These are phyloP conservation scores for Amblyornis subalaris DNA, from an alignment of 2,113 vertebrate genomes.

Conservation along the genomic window DNA sequence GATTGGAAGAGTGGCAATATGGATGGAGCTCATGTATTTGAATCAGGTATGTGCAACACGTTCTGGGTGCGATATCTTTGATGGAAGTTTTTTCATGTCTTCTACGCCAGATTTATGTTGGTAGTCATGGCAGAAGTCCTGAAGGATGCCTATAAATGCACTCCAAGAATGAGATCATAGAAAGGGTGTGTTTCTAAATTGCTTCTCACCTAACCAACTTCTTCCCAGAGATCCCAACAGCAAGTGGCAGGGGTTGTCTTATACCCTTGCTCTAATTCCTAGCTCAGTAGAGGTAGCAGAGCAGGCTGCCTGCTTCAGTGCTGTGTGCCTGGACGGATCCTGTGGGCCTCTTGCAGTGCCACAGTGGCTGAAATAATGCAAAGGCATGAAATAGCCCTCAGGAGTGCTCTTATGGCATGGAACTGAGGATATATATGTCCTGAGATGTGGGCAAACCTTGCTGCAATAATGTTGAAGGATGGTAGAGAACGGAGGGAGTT, in stretches of 20 bases:
- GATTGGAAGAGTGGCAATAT: not conserved
- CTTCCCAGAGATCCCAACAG: not conserved
- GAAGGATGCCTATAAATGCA: not conserved
- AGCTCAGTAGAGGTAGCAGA: not conserved
- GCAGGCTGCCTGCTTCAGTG: not conserved
- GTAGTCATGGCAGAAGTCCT: not conserved
- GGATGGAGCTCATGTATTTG: not conserved
- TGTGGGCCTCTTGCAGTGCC: not conserved
- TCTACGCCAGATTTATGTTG: not conserved
- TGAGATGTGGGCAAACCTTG: not conserved
- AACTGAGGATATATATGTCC: not conserved
- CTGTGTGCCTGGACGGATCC: not conserved
- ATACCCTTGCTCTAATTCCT: not conserved
- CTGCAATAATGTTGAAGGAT: not conserved
- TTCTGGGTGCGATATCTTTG: not conserved
- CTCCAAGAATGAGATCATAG: not conserved
- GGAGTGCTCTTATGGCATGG: not conserved
- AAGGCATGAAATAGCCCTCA: not conserved
- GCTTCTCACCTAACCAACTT: not conserved
- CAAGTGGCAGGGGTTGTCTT: not conserved
- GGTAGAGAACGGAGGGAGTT: not conserved
- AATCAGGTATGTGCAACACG: fast-evolving
- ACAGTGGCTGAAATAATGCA: not conserved
- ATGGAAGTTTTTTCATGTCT: not conserved
- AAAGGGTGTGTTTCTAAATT: not conserved